These are phyloP conservation scores for Helicolenus hilgendorfi DNA, from an alignment of 2,797 vertebrate species.

Conservation along the genomic window DNA sequence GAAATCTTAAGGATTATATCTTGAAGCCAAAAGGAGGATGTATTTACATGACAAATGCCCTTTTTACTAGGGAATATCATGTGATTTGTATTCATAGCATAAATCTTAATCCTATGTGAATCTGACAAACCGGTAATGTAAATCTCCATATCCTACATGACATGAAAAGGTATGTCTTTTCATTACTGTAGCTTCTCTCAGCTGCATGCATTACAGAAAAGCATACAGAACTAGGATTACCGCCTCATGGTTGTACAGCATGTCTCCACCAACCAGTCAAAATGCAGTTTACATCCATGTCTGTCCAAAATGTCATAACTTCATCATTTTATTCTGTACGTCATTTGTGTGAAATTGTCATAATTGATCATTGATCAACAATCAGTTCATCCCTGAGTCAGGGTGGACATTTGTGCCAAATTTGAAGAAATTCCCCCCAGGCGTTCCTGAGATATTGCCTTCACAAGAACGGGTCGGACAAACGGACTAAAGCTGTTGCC, in stretches of 20 bases:
- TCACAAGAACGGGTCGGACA: background rate
- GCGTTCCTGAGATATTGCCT: too few relatives aligned
- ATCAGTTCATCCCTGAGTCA: accelerated
- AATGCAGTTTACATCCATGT: background rate
- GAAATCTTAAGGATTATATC: background rate
- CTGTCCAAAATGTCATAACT: too few relatives aligned
- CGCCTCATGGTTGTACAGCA: background rate
- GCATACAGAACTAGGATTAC: background rate
- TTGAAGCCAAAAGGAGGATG: background rate
- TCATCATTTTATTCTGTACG: too few relatives aligned
- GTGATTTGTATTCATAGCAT: background rate
- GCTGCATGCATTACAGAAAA: background rate
- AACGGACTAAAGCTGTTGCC: accelerated
- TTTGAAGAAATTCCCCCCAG: background rate
- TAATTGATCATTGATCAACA: too few relatives aligned
- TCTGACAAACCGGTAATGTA: background rate
- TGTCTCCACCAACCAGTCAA: background rate
- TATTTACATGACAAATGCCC: background rate
- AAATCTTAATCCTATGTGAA: background rate
- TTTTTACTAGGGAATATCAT: background rate
- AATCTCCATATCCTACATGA: background rate
- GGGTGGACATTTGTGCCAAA: background rate
- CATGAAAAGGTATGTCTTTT: background rate
- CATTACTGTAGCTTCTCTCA: background rate
- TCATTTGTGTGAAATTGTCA: too few relatives aligned